A percentile compares a stretch with the other conserved stretches of the same genome.
phyloP scores from a whole-genome alignment of 2,113 vertebrate genomes.

The Hydropotes inermis region DNA sequence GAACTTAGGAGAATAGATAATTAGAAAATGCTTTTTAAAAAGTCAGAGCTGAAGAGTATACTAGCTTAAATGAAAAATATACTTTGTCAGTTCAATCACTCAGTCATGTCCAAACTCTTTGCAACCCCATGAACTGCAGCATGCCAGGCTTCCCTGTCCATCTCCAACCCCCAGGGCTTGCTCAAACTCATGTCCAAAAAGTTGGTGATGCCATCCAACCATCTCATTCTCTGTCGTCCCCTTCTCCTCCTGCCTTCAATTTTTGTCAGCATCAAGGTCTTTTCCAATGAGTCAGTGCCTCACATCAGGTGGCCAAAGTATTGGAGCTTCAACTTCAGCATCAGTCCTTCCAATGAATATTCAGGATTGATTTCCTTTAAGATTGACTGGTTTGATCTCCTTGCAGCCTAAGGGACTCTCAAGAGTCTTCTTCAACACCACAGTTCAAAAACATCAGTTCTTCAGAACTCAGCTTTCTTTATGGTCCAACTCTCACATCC shows the following conservation, averaged over 20 bases:
- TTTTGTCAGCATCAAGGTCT: background rate
- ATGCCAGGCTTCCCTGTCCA: background rate
- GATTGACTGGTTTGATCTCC: background rate
- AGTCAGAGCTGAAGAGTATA: background rate
- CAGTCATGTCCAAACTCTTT: background rate
- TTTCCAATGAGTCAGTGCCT: background rate
- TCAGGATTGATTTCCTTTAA: background rate
- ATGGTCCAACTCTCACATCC: background rate
- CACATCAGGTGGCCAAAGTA: background rate
- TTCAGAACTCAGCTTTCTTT: background rate
- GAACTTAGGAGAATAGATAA: background rate
- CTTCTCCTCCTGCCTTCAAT: background rate
- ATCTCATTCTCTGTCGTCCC: background rate
- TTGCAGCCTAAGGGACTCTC: background rate
- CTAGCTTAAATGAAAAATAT: background rate
- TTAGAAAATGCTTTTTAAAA: background rate
- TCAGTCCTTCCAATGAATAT: background rate
- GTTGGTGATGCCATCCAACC: background rate
- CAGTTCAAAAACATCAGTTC: background rate
- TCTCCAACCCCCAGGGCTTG: background rate
- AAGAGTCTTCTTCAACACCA: background rate
- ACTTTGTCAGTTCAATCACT: background rate
- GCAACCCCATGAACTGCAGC: background rate
- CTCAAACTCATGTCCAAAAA: background rate
- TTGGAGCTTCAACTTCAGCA: background rate